Base-by-base conservation (phyloP, 2,113 vertebrate species). In the Engystomops pustulosus region DNA sequence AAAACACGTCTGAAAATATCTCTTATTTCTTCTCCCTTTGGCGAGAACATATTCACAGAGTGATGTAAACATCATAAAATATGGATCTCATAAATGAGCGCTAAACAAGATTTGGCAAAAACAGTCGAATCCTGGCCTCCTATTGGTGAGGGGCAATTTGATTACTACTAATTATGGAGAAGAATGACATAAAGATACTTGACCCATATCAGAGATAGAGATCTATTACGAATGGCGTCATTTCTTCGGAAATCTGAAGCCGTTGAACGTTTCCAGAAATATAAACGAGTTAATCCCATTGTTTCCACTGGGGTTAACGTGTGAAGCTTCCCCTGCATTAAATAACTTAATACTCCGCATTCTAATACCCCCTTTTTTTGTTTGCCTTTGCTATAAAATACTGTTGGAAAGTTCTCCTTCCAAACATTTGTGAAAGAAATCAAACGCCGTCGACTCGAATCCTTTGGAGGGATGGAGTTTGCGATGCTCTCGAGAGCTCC, bases 381-480 rank as follows among this genome's bases (percentile, higher is more conserved):
- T 53, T 62, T 47, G 70, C 71, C 62, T n/a, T 55, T 38, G 55
- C 15, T 58, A 79, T 85, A 78, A 85, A 79, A 85, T 70, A 79
- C 34, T 67, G 32, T 34, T 85, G 83, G 83, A 70, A 85, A 69
- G 49, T 27, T 49, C 58, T 78, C 34, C 47, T 69, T 69, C 83
- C 75, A 79, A 85, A 85, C 83, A 85, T 85, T 85, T 85, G 83
- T 78, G 23, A 79, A 85, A 85, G 83, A 85, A 85, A 85, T 85
- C 83, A 85, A 69, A 79, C 38, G 55, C 49, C 55, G 20, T 79
- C 58, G 83, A 70, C 75, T 69, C 65, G 32, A 85, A 85, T 79
- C 83, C 83, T 85, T 69, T 32, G 36, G 75, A 69, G 83, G 47
- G 79, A 69, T 79, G 36, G 41, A 15, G 23, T 85, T 85, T 85